Base-by-base conservation (phyloP, 2,888 invertebrate genomes). In the Aethes cnicana region DNA sequence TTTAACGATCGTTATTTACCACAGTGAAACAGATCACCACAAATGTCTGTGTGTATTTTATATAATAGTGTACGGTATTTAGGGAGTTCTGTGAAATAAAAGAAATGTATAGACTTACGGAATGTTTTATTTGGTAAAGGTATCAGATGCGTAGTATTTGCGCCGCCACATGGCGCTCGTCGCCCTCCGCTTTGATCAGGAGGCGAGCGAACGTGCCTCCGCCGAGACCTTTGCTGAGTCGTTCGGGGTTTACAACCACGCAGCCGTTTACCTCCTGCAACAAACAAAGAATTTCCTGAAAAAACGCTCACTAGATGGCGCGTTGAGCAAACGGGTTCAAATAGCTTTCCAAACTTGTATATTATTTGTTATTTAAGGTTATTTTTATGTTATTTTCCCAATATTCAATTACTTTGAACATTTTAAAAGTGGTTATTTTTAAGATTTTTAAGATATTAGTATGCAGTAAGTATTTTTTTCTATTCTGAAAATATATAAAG, bases 221-320 rank as follows among this genome's bases (percentile, higher is more conserved):
- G 17, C 91, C 92, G 7, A 90, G 81, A 20, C 94, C 94, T 76
- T 96, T 96, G 0, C 93, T 90, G 46, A 97, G 74, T 53, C 94
- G 92, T 62, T 96, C 97, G 0, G 98, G 97, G 87, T 98, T 98
- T 12, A 98, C 87, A 7, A 95, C 94, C 20, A 96, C 85, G 64
- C 95, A 95, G 1, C 94, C 95, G 63, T 94, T 92, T 12, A 96
- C 91, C 62, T 94, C 92, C 95, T 96, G 89, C 8, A 35, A 43
- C 7, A 23, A 12, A 12, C 7, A 8, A 14, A 2, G 6, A 7
- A 5, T 9, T 7, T 37, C 4, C 21, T 44, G 25, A 35, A 33
- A 33, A 17, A 35, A 47, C 30, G 23, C 23, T 23, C 23, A 6
- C 23, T 2, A 63, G n/a, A n/a, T n/a, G n/a, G n/a, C n/a, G n/a